Evolutionary conservation across 2,797 vertebrate genomes (phyloP), one percentile per base, ranked within the genome.

Genomic region (Mus spretus): DNA sequence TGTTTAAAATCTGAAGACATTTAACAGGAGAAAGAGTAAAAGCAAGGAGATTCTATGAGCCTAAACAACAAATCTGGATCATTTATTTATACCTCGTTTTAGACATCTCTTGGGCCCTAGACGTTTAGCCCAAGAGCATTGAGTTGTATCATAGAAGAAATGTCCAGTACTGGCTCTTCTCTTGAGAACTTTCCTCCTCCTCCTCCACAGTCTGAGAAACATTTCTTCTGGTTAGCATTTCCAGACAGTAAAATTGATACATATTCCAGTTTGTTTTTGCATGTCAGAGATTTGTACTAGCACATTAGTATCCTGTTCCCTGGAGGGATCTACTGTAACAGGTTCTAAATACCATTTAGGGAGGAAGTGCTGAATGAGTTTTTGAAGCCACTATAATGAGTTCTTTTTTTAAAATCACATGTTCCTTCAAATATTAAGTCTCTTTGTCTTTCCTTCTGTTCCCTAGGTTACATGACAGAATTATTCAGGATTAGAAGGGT

Each of bases 61-160:
- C 44, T 3, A 93, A 26, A 7, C 1, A 88, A 8, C 3, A 89
- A 94, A 88, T 26, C 81, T 53, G 20, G 1, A 31, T 12, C 57
- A 19, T 85, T 78, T 72, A 89, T 65, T 93, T 97, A 86, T 92
- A 86, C 9, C 10, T 79, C 11, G n/a, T 85, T 86, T 15, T 72
- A 65, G 15, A 47, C 11, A 82, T 86, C 61, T 90, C 95, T 90
- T 47, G 34, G 28, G 74, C 3, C 15, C 65, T 47, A 67, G 12
- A 53, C 67, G 19, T 82, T 94, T 19, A 78, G 10, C 3, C 65
- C 47, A 12, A 7, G 67, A 93, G 82, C 59, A 95, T 0, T 78
- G 40, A 81, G 79, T 47, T 74, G 82, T 31, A 26, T 92, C 0
- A 0, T 15, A 15, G 14, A 72, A 92, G 17, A 67, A 59, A 15